These are phyloP conservation scores for Corythornis madagascariensis DNA, from an alignment of 2,113 vertebrate genomes.

Conservation along the genomic window DNA sequence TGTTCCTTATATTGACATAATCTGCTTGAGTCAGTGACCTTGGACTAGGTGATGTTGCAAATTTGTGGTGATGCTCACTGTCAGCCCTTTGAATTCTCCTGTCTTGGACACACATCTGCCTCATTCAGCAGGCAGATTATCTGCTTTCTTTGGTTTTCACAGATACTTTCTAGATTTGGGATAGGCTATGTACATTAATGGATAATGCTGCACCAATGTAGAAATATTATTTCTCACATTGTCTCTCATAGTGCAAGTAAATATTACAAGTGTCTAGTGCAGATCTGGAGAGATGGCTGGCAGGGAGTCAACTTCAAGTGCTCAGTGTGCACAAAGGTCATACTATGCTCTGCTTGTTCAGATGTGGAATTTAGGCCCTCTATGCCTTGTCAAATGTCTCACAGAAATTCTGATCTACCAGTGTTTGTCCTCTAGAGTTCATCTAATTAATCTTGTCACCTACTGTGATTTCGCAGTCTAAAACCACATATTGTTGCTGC, in stretches of 20 bases:
- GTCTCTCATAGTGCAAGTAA: neutral
- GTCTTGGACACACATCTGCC: neutral
- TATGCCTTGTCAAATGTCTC: neutral
- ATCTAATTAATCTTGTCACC: neutral
- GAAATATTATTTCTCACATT: neutral
- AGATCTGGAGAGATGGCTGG: neutral
- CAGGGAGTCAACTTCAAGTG: neutral
- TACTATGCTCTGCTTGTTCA: neutral
- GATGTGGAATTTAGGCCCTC: neutral
- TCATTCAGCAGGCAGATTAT: neutral
- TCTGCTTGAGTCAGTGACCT: neutral
- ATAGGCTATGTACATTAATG: neutral
- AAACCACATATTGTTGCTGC: neutral
- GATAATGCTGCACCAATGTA: accelerated
- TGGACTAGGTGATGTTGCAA: neutral
- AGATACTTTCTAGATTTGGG: neutral
- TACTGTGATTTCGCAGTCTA: conserved; percentile 15
- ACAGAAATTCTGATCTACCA: neutral
- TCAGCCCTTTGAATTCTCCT: neutral
- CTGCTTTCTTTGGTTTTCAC: neutral
- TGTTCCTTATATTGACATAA: neutral
- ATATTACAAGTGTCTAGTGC: neutral
- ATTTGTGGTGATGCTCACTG: neutral
- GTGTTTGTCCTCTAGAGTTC: neutral
- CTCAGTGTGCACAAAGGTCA: neutral